A percentile compares a stretch with the other conserved stretches of the same genome.
These are phyloP conservation scores for Phenganax marumi DNA, from an alignment of 92 coral and sea anemone genomes.

Conservation along the genomic window DNA sequence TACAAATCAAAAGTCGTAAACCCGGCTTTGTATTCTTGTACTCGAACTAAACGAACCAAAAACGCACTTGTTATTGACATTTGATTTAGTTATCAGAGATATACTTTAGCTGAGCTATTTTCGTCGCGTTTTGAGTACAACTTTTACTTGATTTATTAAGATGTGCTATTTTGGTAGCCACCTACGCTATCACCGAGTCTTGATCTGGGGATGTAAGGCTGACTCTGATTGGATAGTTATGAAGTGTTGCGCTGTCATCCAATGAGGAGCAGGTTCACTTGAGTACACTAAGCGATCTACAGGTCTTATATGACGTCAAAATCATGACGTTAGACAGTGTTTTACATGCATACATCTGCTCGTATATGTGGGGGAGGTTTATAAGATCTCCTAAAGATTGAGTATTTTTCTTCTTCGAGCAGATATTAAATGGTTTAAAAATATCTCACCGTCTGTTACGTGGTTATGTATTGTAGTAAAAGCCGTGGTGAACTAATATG, in stretches of 20 bases:
- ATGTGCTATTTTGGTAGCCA: conserved; percentile 19
- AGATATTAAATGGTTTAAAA: conserved; percentile 26
- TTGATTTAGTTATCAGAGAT: background rate
- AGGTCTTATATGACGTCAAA: conserved; percentile 35
- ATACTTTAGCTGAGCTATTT: background rate
- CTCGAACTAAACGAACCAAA: background rate
- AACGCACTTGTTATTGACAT: background rate
- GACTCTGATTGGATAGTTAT: background rate
- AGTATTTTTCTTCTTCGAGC: background rate
- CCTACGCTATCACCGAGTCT: conserved; percentile 24
- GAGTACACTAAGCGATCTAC: background rate
- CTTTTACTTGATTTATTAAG: conserved; percentile 19
- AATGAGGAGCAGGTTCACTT: background rate
- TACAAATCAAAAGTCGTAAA: background rate
- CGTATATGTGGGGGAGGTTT: conserved; percentile 20
- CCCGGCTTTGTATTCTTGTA: too few relatives aligned
- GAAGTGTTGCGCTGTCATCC: background rate
- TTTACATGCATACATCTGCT: conserved; percentile 48
- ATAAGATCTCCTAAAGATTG: conserved; percentile 28
- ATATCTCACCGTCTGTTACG: conserved; percentile 18
- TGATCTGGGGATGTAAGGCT: background rate
- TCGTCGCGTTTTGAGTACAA: background rate
- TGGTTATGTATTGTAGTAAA: conserved; percentile 33
- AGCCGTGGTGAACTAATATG: conserved; percentile 18
- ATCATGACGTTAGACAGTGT: conserved; percentile 40